phyloP scores from a whole-genome alignment of 2,113 vertebrate species.

The Protobothrops mucrosquamatus region DNA sequence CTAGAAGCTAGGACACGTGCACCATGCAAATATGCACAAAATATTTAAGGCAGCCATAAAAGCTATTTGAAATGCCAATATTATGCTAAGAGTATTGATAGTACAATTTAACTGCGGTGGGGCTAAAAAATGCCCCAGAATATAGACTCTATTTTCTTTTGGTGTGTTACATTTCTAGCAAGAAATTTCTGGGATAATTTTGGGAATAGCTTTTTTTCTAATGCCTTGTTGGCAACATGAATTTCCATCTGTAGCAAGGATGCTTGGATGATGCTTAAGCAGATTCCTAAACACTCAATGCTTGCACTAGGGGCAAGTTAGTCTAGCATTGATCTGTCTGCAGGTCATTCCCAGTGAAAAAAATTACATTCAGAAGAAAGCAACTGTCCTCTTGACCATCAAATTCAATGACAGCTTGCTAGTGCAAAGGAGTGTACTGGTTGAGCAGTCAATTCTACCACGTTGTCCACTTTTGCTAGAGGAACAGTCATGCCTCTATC shows the following conservation, averaged over 20 bases:
- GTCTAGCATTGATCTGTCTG: neutral
- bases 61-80: neutral
- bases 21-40: neutral
- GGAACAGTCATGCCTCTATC: neutral
- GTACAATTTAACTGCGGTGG: neutral
- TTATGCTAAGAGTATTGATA: neutral
- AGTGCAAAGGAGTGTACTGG: neutral
- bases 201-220: neutral
- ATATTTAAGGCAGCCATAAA: neutral
- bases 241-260: neutral
- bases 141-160: neutral
- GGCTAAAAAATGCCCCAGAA: neutral
- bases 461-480: neutral
- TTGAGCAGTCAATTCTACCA: neutral
- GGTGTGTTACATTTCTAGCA: neutral
- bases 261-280: neutral
- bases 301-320: neutral
- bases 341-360: neutral
- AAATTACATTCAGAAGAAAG: neutral
- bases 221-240: neutral
- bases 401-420: neutral
- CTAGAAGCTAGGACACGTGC: neutral
- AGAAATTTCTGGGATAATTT: neutral
- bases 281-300: neutral
- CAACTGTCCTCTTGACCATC: neutral